Percentiles rank a stretch among this genome's conserved stretches.
phyloP scores from a whole-genome alignment of 2,797 vertebrate genomes.

The Enteromius viviparus region DNA sequence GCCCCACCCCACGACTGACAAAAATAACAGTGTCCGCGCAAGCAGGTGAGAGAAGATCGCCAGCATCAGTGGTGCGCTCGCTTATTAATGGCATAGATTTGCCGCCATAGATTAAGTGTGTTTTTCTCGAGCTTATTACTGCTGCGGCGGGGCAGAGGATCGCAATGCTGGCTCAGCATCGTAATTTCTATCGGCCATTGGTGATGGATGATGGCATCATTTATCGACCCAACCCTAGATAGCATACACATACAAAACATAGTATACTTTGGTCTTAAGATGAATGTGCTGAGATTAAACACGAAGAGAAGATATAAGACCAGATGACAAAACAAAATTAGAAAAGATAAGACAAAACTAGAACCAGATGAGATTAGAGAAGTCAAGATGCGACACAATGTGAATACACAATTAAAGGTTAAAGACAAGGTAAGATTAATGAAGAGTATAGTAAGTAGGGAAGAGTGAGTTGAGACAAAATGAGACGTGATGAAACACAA shows the following conservation, averaged over 20 bases:
- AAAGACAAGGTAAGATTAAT: not conserved
- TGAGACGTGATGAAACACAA: not conserved
- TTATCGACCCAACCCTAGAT: no score
- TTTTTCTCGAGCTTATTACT: no score
- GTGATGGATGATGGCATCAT: no score
- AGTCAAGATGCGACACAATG: not conserved
- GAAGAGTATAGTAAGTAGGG: not conserved
- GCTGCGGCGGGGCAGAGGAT: no score
- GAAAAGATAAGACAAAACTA: not conserved
- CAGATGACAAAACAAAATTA: not conserved
- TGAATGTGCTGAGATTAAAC: not conserved
- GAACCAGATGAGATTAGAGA: not conserved
- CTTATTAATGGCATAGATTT: no score
- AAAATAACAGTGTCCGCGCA: no score
- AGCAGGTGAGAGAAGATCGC: no score
- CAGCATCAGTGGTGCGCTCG: no score
- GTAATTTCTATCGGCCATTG: no score
- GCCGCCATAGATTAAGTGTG: no score
- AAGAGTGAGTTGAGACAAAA: not conserved
- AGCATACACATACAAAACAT: not conserved
- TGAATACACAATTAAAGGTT: not conserved
- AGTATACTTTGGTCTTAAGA: not conserved
- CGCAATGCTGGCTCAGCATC: no score
- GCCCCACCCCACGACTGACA: no score
- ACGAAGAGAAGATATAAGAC: not conserved